These are phyloP conservation scores for Camponotus fellah DNA, from an alignment of 2,888 invertebrate species.

Conservation along the genomic window DNA sequence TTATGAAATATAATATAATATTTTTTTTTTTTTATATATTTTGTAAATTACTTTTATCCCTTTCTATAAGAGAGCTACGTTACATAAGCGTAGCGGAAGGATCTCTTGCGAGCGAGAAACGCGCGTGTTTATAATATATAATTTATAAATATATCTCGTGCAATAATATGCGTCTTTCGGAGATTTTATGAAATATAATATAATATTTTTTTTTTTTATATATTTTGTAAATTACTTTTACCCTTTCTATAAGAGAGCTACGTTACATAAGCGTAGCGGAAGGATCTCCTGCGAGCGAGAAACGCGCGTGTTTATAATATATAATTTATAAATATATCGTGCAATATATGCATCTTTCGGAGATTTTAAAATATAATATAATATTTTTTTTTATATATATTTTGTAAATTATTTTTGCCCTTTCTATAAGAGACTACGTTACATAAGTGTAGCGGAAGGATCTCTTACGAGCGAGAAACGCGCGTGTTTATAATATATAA, in stretches of 20 bases:
- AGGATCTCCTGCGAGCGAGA: neutral
- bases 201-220: neutral
- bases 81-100: slow-evolving; percentile 17
- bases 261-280: slow-evolving; percentile 18
- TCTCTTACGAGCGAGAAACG: neutral
- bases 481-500: neutral
- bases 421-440: slow-evolving; percentile 28
- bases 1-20: neutral
- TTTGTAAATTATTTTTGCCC: slow-evolving; percentile 67
- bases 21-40: slow-evolving; percentile 35
- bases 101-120: neutral
- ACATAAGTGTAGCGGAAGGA: slow-evolving; percentile 8
- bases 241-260: slow-evolving; percentile 20
- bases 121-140: neutral
- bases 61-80: slow-evolving; percentile 22
- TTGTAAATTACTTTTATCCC: slow-evolving; percentile 69
- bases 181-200: neutral
- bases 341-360: neutral
- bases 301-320: neutral
- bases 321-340: neutral
- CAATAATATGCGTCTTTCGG: neutral
- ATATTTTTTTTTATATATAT: slow-evolving; percentile 23
- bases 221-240: slow-evolving; percentile 68
- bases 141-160: neutral
- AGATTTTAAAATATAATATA: neutral